These are phyloP conservation scores for Isichthys henryi DNA, from an alignment of 2,113 vertebrate genomes.

Conservation along the genomic window DNA sequence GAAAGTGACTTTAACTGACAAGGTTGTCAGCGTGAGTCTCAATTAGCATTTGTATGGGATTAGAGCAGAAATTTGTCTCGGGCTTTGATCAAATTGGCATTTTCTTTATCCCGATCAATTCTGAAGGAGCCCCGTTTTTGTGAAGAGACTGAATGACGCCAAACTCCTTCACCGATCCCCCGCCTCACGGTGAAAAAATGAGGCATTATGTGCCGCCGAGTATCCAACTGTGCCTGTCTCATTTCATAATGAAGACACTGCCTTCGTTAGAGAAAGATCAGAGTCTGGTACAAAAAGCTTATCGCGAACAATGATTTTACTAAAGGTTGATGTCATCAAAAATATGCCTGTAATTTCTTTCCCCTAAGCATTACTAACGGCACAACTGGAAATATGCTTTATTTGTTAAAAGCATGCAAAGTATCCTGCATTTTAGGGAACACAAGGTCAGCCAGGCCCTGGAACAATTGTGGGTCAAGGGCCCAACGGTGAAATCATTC, in stretches of 20 bases:
- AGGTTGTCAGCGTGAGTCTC: background rate
- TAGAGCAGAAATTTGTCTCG: background rate
- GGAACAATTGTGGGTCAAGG: background rate
- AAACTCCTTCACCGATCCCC: background rate
- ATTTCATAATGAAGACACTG: background rate
- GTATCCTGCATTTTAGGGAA: background rate
- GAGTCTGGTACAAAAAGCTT: background rate
- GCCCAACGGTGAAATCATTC: background rate
- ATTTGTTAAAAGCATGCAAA: background rate
- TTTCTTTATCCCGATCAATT: background rate
- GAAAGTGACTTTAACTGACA: background rate
- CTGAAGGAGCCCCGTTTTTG: background rate
- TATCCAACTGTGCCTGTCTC: constrained; percentile 4
- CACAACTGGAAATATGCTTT: background rate
- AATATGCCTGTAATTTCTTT: background rate
- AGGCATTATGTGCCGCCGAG: background rate
- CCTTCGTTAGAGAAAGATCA: background rate
- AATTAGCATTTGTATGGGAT: constrained; percentile 10
- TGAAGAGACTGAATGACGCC: background rate
- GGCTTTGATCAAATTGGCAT: constrained; percentile 7
- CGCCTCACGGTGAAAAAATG: background rate
- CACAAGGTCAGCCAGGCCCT: background rate
- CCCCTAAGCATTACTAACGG: background rate
- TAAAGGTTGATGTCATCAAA: background rate
- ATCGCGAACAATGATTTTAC: background rate